Evolutionary conservation across 1,140 invertebrate genomes (phyloP), one percentile per base, ranked within the genome.

Genomic region (Antheraea mylitta): DNA sequence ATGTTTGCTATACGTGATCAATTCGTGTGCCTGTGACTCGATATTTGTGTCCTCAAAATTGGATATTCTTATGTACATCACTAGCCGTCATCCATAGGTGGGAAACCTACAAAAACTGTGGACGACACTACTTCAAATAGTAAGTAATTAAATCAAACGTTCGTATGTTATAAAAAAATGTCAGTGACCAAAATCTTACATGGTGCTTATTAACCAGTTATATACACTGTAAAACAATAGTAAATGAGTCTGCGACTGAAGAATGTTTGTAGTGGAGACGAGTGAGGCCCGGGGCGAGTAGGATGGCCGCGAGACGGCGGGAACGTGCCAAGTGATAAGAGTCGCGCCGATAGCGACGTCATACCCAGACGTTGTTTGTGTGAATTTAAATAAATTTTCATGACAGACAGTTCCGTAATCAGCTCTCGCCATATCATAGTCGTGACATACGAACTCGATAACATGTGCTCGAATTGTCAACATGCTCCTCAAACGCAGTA

Each of bases 371-470:
- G 86, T 87, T 91, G 87, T 91, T 91, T 91, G 89, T 89, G 89
- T 91, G 86, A 90, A 91, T 91, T 91, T 90, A 90, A 91, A 91
- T 91, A 91, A 89, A 91, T 90, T 89, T 89, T 90, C 89, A 90
- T 90, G 88, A 90, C 88, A 90, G 87, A 88, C 87, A 89, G 89
- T 90, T 91, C 89, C 86, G 87, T 91, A 91, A 91, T 92, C 89
- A 89, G 82, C 85, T 86, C 85, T 86, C 77, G 82, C 85, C 80
- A 74, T 80, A 78, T 80, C 69, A 87, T 80, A 85, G 80, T 85
- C 83, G 79, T 86, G 87, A 87, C 83, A 87, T 86, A 81, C 82
- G 78, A 89, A 83, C 82, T 86, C 77, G 76, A 81, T 87, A 81
- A 77, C 74, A 78, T 83, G 74, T 77, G 69, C 77, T 76, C 53